Evolutionary conservation across 2,113 vertebrate genomes (phyloP).

Genomic region (Oophaga pumilio): DNA sequence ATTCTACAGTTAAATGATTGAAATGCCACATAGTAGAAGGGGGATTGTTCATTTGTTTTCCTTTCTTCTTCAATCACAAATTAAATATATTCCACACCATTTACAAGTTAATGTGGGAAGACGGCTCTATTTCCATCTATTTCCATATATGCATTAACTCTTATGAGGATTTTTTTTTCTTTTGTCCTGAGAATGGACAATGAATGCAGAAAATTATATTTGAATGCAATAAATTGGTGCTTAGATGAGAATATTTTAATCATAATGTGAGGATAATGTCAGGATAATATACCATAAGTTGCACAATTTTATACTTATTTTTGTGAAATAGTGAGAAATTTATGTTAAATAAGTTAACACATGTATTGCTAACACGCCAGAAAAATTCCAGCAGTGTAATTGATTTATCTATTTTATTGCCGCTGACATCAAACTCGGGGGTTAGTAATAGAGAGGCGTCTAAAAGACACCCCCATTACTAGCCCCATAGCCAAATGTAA

Average conservation of each 20-base stretch:
- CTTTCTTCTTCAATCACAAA: constrained; percentile 30
- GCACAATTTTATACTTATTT: not conserved
- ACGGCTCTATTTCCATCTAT: constrained; percentile 1
- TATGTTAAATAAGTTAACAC: not conserved
- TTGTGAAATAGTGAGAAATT: not conserved
- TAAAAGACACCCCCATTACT: too few species aligned
- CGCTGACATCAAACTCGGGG: too few species aligned
- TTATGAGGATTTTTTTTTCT: not conserved
- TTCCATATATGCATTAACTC: not conserved
- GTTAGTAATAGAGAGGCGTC: too few species aligned
- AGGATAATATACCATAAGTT: not conserved
- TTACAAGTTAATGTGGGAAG: constrained; percentile 32
- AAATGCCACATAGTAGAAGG: constrained; percentile 32
- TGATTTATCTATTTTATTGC: too few species aligned
- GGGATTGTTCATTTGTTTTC: constrained; percentile 9
- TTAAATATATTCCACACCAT: constrained; percentile 32
- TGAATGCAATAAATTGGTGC: not conserved
- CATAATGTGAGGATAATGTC: not conserved
- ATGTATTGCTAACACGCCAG: too few species aligned
- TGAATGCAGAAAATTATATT: not conserved
- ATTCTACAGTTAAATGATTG: constrained; percentile 42
- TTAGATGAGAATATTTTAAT: not conserved
- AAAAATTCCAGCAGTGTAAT: too few species aligned
- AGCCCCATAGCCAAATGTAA: too few species aligned
- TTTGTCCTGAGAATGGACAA: not conserved